Evolutionary conservation across 2,888 invertebrate species (phyloP).

Genomic region (Eilema griseolum): DNA sequence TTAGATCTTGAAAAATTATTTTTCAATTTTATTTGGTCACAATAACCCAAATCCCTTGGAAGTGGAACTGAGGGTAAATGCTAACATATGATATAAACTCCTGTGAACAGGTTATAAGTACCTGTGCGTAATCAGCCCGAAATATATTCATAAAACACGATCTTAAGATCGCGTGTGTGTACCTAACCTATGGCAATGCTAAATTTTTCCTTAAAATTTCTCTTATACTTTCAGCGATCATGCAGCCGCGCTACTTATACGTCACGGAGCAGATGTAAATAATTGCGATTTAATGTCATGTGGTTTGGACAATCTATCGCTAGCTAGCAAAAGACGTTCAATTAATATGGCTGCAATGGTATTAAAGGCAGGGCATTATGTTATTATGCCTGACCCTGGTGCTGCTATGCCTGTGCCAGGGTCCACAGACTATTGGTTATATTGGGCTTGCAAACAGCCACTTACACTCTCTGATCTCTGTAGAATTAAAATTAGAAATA

Average conservation of each 20-base stretch:
- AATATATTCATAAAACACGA: neutral
- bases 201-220: neutral
- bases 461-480: slow-evolving; percentile 85
- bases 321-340: slow-evolving; percentile 78
- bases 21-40: too few species aligned
- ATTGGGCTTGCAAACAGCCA: slow-evolving; percentile 78
- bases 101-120: too few species aligned
- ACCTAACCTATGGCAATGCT: neutral
- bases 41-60: too few species aligned
- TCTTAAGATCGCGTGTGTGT: neutral
- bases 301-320: slow-evolving; percentile 85
- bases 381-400: slow-evolving; percentile 33
- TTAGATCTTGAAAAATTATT: too few species aligned
- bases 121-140: too few species aligned
- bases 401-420: slow-evolving; percentile 53
- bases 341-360: slow-evolving; percentile 70
- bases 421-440: slow-evolving; percentile 73
- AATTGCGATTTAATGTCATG: slow-evolving; percentile 85
- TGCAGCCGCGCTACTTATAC: slow-evolving; percentile 86
- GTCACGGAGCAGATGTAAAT: slow-evolving; percentile 89
- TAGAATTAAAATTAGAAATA: slow-evolving; percentile 83
- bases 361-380: slow-evolving; percentile 76
- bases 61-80: too few species aligned
- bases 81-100: too few species aligned
- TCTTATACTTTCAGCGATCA: slow-evolving; percentile 71